Evolutionary conservation across 2,888 invertebrate species (phyloP).

Genomic region (Timandra comae): DNA sequence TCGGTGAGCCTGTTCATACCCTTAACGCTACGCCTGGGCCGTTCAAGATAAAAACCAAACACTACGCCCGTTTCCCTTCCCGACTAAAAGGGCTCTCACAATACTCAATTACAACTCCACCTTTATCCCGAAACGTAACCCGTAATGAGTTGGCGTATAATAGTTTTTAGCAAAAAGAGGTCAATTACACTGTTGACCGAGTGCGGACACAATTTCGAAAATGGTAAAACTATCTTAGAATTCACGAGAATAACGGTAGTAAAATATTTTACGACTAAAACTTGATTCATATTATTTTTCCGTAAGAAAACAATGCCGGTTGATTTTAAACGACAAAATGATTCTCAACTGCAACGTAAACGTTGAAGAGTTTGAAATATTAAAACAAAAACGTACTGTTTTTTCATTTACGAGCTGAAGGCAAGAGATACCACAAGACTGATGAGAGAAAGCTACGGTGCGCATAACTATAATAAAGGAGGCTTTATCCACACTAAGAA

Average conservation of each 20-base stretch:
- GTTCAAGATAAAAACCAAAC: constrained; percentile 41
- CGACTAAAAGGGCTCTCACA: constrained; percentile 3
- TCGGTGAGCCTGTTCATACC: constrained; percentile 11
- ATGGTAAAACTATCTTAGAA: no score
- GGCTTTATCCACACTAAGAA: constrained; percentile 1
- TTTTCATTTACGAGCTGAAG: constrained; percentile 20
- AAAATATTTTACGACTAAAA: no score
- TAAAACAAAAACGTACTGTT: constrained; percentile 24
- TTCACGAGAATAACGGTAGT: no score
- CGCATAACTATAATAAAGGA: constrained; percentile 7
- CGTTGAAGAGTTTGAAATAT: constrained; percentile 22
- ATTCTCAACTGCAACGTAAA: constrained; percentile 16
- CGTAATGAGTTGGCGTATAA: constrained; percentile 20
- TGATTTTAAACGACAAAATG: constrained; percentile 17
- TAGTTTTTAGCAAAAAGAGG: constrained; percentile 22
- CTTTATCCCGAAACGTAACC: constrained; percentile 16
- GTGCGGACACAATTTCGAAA: not conserved
- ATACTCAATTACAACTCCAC: constrained; percentile 20
- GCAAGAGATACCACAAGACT: constrained; percentile 17
- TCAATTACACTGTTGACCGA: constrained; percentile 15
- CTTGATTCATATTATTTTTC: not conserved
- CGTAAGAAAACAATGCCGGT: constrained; percentile 9
- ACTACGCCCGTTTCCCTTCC: not conserved
- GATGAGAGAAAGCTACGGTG: constrained; percentile 6
- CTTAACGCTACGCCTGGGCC: constrained; percentile 32